Percentiles rank a stretch among this genome's conserved stretches.
These are phyloP conservation scores for Marronus borbonicus DNA, from an alignment of 2,888 invertebrate genomes.

Conservation along the genomic window DNA sequence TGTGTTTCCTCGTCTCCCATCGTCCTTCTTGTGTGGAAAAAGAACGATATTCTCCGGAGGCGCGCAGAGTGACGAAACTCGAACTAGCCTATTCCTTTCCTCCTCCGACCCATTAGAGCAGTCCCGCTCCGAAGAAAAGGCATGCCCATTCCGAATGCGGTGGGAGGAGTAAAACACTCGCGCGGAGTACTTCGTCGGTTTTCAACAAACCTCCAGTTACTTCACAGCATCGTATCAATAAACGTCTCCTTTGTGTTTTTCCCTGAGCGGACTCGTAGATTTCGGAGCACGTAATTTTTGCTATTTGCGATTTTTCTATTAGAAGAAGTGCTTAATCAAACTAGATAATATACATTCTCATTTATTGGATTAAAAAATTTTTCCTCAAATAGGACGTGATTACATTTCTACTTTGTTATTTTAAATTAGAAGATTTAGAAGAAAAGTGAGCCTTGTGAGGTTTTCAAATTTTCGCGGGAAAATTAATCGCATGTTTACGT, in stretches of 20 bases:
- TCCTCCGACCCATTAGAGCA: constrained; percentile 62
- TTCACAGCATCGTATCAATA: constrained; percentile 58
- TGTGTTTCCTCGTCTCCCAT: constrained; percentile 54
- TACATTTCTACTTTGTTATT: too few species aligned
- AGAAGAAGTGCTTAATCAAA: constrained; percentile 5
- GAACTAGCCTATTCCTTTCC: constrained; percentile 63
- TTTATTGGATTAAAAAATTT: neutral
- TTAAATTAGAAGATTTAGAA: neutral
- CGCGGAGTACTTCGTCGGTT: constrained; percentile 61
- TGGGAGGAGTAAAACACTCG: constrained; percentile 67
- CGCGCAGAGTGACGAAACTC: constrained; percentile 63
- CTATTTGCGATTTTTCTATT: constrained; percentile 4
- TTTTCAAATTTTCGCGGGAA: constrained; percentile 36
- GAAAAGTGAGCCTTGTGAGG: neutral
- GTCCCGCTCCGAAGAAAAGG: constrained; percentile 58
- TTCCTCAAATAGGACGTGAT: too few species aligned
- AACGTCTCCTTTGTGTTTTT: constrained; percentile 40
- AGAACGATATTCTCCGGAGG: constrained; percentile 60
- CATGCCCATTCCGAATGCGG: constrained; percentile 65
- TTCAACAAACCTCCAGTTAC: constrained; percentile 64
- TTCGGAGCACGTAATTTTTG: neutral
- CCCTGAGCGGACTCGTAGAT: constrained; percentile 17
- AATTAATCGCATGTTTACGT: constrained; percentile 46
- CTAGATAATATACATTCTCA: neutral
- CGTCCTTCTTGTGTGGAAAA: constrained; percentile 48